Base-by-base conservation (phyloP, 2,888 invertebrate genomes). In the Pandemis heparana region DNA sequence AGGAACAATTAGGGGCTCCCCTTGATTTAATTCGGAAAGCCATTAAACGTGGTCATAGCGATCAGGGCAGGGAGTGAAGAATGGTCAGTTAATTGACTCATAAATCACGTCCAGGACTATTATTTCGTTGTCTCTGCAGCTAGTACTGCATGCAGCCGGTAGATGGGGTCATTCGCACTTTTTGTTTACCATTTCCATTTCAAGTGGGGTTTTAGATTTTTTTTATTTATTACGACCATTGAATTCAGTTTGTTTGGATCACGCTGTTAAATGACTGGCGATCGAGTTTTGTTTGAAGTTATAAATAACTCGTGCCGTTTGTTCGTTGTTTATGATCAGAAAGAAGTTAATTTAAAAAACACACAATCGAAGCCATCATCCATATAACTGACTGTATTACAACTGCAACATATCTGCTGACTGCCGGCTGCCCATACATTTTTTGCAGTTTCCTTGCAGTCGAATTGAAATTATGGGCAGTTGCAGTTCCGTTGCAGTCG, bases 81-180 rank as follows among this genome's bases (percentile, higher is more conserved):
- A 77, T 78, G 78, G 78, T 77, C 78, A 77, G 72, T 76, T 78
- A 77, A 78, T 78, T 77, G 76, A 75, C 66, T 46, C 77, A 76
- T 78, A 78, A 78, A 77, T 78, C 78, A 78, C 72, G 53, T 46
- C 63, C 16, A 14, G 71, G 46, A 60, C 71, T 46, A 72, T 74
- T 75, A 71, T 76, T 61, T 23, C 23, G 63, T 23, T 63, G n/a
- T 70, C 48, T 53, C 18, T 63, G 60, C 38, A 60, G 59, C 32
- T 32, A 56, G 70, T 70, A 41, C 53, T 6, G 81, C 74, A 79
- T 80, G 80, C 78, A 81, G 81, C 83, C 88, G 85, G 87, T 83
- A 91, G 92, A 91, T 91, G 89, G 90, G 87, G 91, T 86, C 84
- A 46, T 81, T 83, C 81, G 80, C 82, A 78, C 82, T 39, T 41